Base-by-base conservation (phyloP, 2,113 vertebrate species). In the Hippopotamus amphibius region DNA sequence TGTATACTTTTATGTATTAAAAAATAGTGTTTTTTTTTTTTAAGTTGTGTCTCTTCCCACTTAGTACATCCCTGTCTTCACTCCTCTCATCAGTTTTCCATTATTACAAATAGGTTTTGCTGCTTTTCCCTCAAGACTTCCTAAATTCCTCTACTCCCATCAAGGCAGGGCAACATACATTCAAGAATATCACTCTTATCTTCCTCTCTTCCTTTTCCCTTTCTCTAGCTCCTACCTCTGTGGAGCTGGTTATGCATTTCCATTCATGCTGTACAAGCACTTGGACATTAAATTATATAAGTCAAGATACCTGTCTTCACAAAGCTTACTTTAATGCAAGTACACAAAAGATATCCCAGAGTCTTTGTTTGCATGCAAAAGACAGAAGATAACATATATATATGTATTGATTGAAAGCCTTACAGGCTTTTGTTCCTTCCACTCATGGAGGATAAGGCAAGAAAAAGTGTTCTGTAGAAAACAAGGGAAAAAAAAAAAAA, bases 381-480 rank as follows among this genome's bases (percentile, higher is more conserved):
- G 16, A 41, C 59, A 87, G 16, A 82, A 43, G 37, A 33, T 76
- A 77, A 88, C 41, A 3, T 65, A 55, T 26, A 11, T 61, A 88
- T 7, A 85, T 96, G 53, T 77, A 77, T n/a, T 82, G 22, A 86
- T 81, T 90, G 79, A 91, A 93, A 85, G 7, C 13, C 65, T 92
- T 91, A 71, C 4, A 46, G 30, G 41, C 46, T 71, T 96, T 80
- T 89, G n/a, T 93, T 77, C 10, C 37, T 91, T 88, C 59, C 53
- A 71, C 79, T 86, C 57, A 57, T 91, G 22, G 80, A 80, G 26
- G 48, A 93, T 80, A 13, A 90, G 37, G 43, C 46, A 95, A 93
- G 66, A 86, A 81, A 81, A 71, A 28, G 21, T 81, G 2, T 92
- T 97, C 89, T 97, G 41, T 77, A 88, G 74, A 93, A 93, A 90